These are phyloP conservation scores for Lepilemur septentrionalis DNA, from an alignment of 2,797 vertebrate genomes.

Conservation along the genomic window DNA sequence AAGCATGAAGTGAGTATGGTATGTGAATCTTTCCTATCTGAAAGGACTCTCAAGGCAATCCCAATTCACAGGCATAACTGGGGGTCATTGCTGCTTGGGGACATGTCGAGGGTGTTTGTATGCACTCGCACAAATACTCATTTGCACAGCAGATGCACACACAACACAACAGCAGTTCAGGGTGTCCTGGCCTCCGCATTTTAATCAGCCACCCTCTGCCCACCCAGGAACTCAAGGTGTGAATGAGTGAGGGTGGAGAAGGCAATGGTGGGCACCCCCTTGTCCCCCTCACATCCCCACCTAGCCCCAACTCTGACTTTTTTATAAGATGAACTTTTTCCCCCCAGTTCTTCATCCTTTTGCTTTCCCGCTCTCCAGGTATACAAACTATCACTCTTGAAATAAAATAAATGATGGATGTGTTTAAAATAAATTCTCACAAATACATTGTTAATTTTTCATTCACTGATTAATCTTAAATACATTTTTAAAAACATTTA, in stretches of 20 bases:
- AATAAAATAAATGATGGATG: not conserved
- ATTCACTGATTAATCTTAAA: not conserved
- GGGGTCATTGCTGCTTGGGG: not conserved
- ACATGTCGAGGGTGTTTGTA: fast-evolving
- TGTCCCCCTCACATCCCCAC: fast-evolving
- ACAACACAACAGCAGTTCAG: not conserved
- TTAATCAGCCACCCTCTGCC: not conserved
- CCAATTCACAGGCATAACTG: not conserved
- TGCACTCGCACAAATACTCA: not conserved
- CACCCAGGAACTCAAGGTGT: not conserved
- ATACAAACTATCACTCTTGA: not conserved
- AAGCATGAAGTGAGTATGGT: not conserved
- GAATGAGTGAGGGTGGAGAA: not conserved
- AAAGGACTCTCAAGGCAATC: not conserved
- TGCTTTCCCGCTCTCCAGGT: not conserved
- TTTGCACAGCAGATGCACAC: fast-evolving
- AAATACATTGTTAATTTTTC: not conserved
- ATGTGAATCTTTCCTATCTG: not conserved
- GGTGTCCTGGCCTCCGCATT: not conserved
- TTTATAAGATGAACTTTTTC: not conserved
- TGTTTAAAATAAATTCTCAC: not conserved
- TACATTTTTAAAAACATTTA: not conserved
- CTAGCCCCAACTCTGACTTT: not conserved
- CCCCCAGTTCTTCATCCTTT: not conserved
- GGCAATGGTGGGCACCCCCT: fast-evolving